Percentiles rank a stretch among this genome's conserved stretches.
Conservation (phyloP, 1,140 invertebrate genomes). For the Hirudo medicinalis region DNA sequence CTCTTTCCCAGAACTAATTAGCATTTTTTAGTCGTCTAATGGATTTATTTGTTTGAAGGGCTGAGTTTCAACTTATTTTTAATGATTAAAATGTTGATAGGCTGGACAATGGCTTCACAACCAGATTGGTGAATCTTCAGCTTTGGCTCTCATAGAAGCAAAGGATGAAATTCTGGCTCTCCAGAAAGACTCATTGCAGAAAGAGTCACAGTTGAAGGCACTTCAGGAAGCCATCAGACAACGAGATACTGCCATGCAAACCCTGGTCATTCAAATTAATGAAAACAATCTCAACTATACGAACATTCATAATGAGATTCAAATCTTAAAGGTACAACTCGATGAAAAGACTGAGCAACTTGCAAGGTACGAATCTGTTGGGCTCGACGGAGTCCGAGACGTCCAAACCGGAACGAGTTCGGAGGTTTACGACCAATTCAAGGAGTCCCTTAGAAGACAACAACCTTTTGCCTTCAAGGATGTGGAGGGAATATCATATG, state of each 20-base stretch:
- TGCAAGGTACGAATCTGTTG: too few relatives aligned
- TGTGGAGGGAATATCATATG: background rate
- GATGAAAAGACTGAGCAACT: background rate
- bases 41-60: background rate
- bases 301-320: constrained; percentile 3
- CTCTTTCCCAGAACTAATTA: too few relatives aligned
- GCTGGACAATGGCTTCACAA: constrained; percentile 23
- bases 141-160: constrained; percentile 23
- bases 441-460: background rate
- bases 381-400: background rate
- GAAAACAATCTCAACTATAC: constrained; percentile 4
- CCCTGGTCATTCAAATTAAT: constrained; percentile 10
- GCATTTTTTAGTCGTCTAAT: too few relatives aligned
- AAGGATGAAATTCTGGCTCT: constrained; percentile 25
- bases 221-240: constrained; percentile 18
- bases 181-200: constrained; percentile 17
- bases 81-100: constrained; percentile 15
- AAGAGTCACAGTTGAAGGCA: constrained; percentile 17
- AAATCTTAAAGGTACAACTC: background rate
- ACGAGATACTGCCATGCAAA: constrained; percentile 15
- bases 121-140: constrained; percentile 18
- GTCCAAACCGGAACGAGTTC: background rate
- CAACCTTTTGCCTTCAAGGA: background rate
- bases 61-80: background rate
- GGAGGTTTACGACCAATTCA: background rate